Base-by-base conservation (phyloP, 53 echinoderm and acorn worm genomes). In the Pentamera pediparva region DNA sequence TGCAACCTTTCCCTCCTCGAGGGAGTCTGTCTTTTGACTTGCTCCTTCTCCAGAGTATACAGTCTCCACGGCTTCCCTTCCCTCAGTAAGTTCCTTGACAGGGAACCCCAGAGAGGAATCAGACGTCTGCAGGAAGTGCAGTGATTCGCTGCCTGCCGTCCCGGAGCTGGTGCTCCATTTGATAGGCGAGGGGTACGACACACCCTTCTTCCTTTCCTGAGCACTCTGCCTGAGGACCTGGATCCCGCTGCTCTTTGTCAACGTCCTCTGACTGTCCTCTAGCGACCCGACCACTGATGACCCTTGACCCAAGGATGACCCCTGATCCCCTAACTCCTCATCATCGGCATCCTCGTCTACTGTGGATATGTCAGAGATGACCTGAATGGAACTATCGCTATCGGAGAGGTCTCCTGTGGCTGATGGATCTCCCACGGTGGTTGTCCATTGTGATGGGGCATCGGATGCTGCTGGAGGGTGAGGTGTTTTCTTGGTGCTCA, bases 321-420 rank as follows among this genome's bases (percentile, higher is more conserved):
- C 58, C 29, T 31, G 58, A 13, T 28, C 29, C 21, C 29, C 0
- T 7, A 28, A 32, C 0, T 32, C 52, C 10, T 55, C 65, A 28
- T 75, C 80, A 15, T 39, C 58, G 13, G 13, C 29, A 13, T 28
- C 29, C 21, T 17, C 0, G n/a, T 78, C 74, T n/a, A 26, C 22
- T 28, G 59, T 47, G 43, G 78, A 70, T 35, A 77, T 81, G 28
- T 89, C 89, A 35, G 81, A 76, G 31, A 89, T 28, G 3, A 89
- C 71, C 58, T 84, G 84, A 35, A 89, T 89, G 40, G 80, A 80
- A 38, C 89, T 89, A 33, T 70, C 89, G 28, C 89, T 89, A 37
- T 72, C 73, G 20, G 73, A 54, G 26, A 43, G 22, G 0, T 39
- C 28, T 28, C 33, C 35, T 35, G 51, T 73, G 35, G 30, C 32